Base-by-base conservation (phyloP, 2,888 invertebrate genomes). In the Antheraea assamensis region DNA sequence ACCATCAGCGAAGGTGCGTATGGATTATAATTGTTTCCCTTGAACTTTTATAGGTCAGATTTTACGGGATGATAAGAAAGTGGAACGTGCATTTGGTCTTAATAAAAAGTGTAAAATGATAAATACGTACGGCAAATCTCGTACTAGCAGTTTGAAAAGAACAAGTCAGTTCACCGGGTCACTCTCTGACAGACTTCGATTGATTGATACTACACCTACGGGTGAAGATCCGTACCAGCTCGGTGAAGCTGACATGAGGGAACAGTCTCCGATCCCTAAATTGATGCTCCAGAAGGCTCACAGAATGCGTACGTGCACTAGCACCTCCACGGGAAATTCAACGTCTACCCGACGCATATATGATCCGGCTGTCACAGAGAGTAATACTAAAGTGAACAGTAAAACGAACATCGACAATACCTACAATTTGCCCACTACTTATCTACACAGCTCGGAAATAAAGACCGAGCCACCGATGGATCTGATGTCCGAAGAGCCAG, bases 181-280 rank as follows among this genome's bases (percentile, higher is more conserved):
- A 0, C 81, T 93, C 21, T 90, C 93, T 0, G 92, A 93, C 75
- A 83, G 93, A 74, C 82, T 94, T 10, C 89, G 88, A 75, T 80
- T 94, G 10, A 93, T 94, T 19, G 94, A 94, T 71, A 91, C 93
- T 0, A 93, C 93, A 2, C 93, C 93, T 0, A 92, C 92, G 1
- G 94, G 94, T 0, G 92, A 92, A 75, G 94, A 94, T 71, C 94
- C 94, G 0, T 94, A 94, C 77, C 93, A 93, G 78, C 79, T 93
- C 2, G 93, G 94, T 2, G 94, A 94, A 75, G 93, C 93, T 0
- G 94, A 94, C 68, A 89, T 94, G 89, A 83, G 93, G 52, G 94
- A 93, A 73, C 93, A 94, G 74, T 93, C 94, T 1, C 94, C 94
- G 0, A 94, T 94, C n/a, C 93, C 93, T 1, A 92, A 92, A 76